Evolutionary conservation across 1,140 invertebrate species (phyloP).

Genomic region (Pseudobourletiella spinata): DNA sequence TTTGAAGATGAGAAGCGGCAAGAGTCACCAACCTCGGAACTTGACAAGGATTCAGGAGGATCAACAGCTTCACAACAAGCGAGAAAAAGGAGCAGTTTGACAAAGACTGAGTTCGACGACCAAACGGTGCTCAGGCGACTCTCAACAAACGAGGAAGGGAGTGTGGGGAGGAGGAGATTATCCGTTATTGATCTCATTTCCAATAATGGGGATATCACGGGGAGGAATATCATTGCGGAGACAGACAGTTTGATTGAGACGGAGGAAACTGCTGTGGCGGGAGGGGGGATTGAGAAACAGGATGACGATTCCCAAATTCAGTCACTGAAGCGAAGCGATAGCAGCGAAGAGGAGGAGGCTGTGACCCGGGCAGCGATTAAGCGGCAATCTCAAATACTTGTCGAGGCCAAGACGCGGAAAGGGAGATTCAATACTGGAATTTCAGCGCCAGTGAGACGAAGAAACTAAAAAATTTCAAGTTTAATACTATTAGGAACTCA

Average conservation of each 20-base stretch:
- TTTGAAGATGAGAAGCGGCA: conserved; percentile 14
- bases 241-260: not conserved
- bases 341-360: conserved; percentile 65
- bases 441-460: not conserved
- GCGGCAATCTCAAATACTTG: conserved; percentile 67
- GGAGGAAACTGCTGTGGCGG: not conserved
- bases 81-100: not conserved
- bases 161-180: not conserved
- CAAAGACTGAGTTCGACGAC: not conserved
- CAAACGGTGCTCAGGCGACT: not conserved
- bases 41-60: conserved; percentile 1
- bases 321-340: conserved; percentile 19
- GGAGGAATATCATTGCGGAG: not conserved
- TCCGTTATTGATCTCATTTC: conserved; percentile 4
- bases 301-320: conserved; percentile 1
- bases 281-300: not conserved
- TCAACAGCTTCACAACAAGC: not conserved
- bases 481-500: not conserved
- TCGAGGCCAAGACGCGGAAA: conserved; percentile 67
- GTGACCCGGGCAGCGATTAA: conserved; percentile 67
- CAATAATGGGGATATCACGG: conserved; percentile 11
- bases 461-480: conserved; percentile 4
- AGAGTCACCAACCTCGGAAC: not conserved
- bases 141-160: not conserved
- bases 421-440: conserved; percentile 26